phyloP scores from a whole-genome alignment of 2,888 invertebrate genomes.

The Capitulum mitella region DNA sequence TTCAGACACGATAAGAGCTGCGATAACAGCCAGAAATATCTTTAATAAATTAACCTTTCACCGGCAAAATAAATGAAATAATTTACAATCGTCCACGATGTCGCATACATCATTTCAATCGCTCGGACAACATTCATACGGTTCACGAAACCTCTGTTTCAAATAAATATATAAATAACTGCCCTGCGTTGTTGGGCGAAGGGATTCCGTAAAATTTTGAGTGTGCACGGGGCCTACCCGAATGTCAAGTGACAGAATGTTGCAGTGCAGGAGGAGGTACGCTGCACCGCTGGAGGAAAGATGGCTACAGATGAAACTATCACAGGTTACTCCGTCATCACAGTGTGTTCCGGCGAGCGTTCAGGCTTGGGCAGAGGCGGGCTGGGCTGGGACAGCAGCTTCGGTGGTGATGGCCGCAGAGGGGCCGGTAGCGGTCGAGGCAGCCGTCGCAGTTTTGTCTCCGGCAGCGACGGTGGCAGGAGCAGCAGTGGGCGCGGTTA shows the following conservation, averaged over 20 bases:
- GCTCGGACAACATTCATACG: neutral
- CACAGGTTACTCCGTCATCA: neutral
- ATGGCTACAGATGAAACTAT: neutral
- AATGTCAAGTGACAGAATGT: no score
- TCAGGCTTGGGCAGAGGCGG: neutral
- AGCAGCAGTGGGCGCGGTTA: neutral
- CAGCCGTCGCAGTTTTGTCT: no score
- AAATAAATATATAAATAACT: constrained; percentile 22
- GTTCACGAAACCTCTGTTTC: neutral
- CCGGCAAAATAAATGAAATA: neutral
- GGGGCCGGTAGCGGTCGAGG: no score
- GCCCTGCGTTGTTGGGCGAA: no score
- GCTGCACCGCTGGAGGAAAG: neutral
- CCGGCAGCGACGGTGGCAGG: neutral
- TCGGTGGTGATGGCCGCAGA: neutral
- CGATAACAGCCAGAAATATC: neutral
- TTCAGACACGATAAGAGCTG: neutral
- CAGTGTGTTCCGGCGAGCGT: neutral
- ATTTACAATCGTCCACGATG: neutral
- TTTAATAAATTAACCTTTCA: neutral
- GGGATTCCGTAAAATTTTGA: neutral
- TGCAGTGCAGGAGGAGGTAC: no score
- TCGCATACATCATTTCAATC: neutral
- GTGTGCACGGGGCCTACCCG: no score
- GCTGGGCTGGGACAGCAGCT: neutral